Evolutionary conservation across 2,797 vertebrate species (phyloP).

Genomic region (Gallinago nigripennis): DNA sequence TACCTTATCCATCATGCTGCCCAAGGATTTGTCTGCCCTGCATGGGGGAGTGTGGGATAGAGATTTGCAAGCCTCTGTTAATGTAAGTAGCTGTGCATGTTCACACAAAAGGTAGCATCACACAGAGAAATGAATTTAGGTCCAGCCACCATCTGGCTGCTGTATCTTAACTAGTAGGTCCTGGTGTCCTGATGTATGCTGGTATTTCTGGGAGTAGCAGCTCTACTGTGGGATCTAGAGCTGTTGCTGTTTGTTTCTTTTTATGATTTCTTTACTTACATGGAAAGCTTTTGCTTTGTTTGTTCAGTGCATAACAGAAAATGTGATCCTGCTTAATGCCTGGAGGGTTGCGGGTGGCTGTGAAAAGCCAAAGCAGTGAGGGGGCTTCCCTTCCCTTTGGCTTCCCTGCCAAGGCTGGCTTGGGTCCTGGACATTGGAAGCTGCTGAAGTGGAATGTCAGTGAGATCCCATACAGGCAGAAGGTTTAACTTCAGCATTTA

Average conservation of each 20-base stretch:
- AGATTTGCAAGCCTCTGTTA: not conserved
- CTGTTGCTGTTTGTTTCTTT: not conserved
- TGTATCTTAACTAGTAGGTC: not conserved
- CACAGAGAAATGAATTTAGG: not conserved
- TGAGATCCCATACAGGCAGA: no score
- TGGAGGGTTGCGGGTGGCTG: not conserved
- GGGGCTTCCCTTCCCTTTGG: no score
- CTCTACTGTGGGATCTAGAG: not conserved
- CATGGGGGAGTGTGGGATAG: not conserved
- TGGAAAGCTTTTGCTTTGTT: not conserved
- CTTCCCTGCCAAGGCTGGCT: not conserved
- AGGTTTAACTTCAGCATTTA: not conserved
- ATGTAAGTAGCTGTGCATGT: not conserved
- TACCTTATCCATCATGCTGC: not conserved
- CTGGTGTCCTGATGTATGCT: not conserved
- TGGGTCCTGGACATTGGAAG: not conserved
- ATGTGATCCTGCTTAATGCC: not conserved
- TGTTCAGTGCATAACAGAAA: not conserved
- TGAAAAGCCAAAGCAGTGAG: not conserved
- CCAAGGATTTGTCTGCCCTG: not conserved
- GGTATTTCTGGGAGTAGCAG: not conserved
- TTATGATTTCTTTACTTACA: not conserved
- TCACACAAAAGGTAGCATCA: not conserved
- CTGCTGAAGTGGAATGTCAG: not conserved
- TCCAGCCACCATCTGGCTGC: not conserved